Evolutionary conservation across 2,888 invertebrate genomes (phyloP).

Genomic region (Shargacucullia verbasci): DNA sequence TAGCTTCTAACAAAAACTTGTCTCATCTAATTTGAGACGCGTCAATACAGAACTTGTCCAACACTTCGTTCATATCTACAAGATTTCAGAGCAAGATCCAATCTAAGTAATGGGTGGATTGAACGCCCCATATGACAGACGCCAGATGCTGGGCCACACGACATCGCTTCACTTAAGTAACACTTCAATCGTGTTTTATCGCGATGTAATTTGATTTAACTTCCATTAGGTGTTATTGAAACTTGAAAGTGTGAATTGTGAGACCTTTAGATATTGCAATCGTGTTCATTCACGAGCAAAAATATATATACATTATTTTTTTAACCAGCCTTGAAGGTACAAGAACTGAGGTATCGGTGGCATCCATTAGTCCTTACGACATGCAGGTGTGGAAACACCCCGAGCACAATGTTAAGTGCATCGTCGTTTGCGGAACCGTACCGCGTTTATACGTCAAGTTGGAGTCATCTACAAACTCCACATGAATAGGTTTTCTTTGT

Average conservation of each 20-base stretch:
- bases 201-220: constrained; percentile 37
- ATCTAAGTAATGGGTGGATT: constrained; percentile 48
- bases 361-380: too few species aligned
- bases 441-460: too few species aligned
- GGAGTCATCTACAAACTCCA: too few species aligned
- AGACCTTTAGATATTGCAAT: constrained; percentile 22
- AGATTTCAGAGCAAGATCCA: constrained; percentile 40
- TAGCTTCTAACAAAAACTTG: too few species aligned
- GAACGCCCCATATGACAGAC: constrained; percentile 39
- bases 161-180: constrained; percentile 12
- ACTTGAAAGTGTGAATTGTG: constrained; percentile 12
- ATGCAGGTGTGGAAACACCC: too few species aligned
- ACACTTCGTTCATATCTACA: constrained; percentile 19
- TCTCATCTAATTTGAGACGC: constrained; percentile 15
- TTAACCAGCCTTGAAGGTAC: too few species aligned
- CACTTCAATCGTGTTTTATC: constrained; percentile 47
- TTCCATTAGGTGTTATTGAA: constrained; percentile 16
- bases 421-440: too few species aligned
- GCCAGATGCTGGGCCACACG: constrained; percentile 38
- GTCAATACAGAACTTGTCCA: constrained; percentile 17
- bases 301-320: too few species aligned
- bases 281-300: too few species aligned
- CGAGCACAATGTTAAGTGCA: too few species aligned
- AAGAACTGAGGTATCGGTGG: too few species aligned
- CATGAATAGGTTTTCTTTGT: too few species aligned